These are phyloP conservation scores for Turdus rufiventris DNA, from an alignment of 2,113 vertebrate species.

Conservation along the genomic window DNA sequence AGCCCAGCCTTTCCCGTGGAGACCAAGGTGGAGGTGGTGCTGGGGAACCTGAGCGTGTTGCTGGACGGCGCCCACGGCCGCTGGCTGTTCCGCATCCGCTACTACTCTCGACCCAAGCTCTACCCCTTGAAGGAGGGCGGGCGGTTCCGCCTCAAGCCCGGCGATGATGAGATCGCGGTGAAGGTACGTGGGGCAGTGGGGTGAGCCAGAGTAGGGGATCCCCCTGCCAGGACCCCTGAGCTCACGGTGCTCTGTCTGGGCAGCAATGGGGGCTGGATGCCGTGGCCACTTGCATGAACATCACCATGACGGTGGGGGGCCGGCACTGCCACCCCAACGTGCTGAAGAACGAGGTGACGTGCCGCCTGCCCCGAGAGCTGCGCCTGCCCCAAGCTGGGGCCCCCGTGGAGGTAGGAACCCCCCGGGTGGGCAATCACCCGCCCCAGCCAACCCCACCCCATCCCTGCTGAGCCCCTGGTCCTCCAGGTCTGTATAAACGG, in stretches of 20 bases:
- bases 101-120: constrained; percentile 75
- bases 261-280: constrained; percentile 85
- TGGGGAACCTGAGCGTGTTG: constrained; percentile 78
- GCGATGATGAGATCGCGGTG: constrained; percentile 78
- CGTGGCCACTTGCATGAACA: constrained; percentile 82
- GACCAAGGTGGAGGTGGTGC: constrained; percentile 63
- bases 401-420: constrained; percentile 76
- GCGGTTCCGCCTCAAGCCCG: constrained; percentile 73
- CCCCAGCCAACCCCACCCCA: rapidly evolving
- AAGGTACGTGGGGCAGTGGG: constrained; percentile 69
- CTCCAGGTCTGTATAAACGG: constrained; percentile 76
- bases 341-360: constrained; percentile 86
- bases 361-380: constrained; percentile 80
- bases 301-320: constrained; percentile 85
- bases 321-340: constrained; percentile 81
- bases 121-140: constrained; percentile 70
- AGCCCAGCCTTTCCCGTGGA: constrained; percentile 75
- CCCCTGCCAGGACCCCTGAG: rapidly evolving
- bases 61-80: constrained; percentile 77
- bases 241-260: neutral
- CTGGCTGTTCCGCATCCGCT: constrained; percentile 75
- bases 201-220: neutral
- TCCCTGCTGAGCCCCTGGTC: neutral
- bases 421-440: rapidly evolving
- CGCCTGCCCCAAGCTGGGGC: constrained; percentile 70